Percentiles rank a stretch among this genome's conserved stretches.
phyloP scores from a whole-genome alignment of 2,797 vertebrate species.

The Cichlasoma orientale region DNA sequence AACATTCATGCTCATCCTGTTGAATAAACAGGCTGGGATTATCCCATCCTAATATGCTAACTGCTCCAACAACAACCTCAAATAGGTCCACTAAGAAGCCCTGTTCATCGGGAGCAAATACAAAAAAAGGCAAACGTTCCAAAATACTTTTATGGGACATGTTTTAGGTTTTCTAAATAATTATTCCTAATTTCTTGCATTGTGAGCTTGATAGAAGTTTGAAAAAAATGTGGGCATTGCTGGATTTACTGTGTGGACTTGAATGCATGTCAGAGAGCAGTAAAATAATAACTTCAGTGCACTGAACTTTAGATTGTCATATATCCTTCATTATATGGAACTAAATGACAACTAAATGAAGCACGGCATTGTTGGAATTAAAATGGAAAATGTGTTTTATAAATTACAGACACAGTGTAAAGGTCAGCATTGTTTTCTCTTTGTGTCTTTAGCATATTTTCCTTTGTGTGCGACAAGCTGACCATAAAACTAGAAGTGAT shows the following conservation, averaged over 20 bases:
- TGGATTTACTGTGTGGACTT: not conserved
- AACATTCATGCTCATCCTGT: slow-evolving; percentile 52
- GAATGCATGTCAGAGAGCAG: not conserved
- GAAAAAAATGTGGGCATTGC: not conserved
- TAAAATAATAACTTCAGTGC: not conserved
- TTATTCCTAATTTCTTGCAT: not conserved
- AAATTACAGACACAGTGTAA: slow-evolving; percentile 2
- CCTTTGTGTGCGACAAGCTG: slow-evolving; percentile 3
- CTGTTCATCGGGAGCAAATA: slow-evolving; percentile 14
- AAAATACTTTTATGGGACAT: slow-evolving; percentile 5
- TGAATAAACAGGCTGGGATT: slow-evolving; percentile 63
- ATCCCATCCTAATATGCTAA: slow-evolving; percentile 34
- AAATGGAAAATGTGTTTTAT: slow-evolving; percentile 1
- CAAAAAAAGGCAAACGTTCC: not conserved
- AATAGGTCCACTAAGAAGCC: slow-evolving; percentile 5
- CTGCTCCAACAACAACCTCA: slow-evolving; percentile 6
- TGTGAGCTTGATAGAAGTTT: not conserved
- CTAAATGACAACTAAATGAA: not conserved
- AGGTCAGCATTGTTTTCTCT: slow-evolving; percentile 19
- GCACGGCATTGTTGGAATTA: not conserved
- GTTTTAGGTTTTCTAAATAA: not conserved
- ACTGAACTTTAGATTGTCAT: not conserved
- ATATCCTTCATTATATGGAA: not conserved
- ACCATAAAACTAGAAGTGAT: slow-evolving; percentile 12
- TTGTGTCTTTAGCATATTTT: slow-evolving; percentile 11